A percentile compares a stretch with the other conserved stretches of the same genome.
Evolutionary conservation across 2,113 vertebrate genomes (phyloP).

Genomic region (Nibea albiflora): DNA sequence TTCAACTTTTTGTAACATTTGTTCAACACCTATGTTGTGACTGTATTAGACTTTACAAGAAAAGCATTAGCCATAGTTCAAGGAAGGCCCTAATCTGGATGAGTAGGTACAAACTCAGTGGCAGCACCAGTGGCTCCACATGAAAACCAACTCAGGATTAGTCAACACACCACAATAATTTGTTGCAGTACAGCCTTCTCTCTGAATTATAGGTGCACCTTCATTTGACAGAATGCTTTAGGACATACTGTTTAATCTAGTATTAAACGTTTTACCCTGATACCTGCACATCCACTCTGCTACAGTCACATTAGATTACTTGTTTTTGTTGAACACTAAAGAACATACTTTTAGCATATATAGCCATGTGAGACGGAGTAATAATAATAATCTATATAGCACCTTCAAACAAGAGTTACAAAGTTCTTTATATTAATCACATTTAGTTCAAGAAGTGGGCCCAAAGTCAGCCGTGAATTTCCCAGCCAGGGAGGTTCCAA

Average conservation of each 20-base stretch:
- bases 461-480: too few species aligned
- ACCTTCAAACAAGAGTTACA: too few species aligned
- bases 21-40: neutral
- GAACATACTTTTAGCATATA: neutral
- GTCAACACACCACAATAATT: too few species aligned
- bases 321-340: neutral
- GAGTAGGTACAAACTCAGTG: constrained; percentile 12
- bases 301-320: neutral
- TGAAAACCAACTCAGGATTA: too few species aligned
- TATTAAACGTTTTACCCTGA: too few species aligned
- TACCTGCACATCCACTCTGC: neutral
- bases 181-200: neutral
- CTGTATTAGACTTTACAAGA: neutral
- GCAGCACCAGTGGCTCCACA: too few species aligned
- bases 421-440: too few species aligned
- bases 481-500: too few species aligned
- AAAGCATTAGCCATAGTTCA: constrained; percentile 20
- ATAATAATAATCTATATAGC: too few species aligned
- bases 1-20: neutral
- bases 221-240: neutral
- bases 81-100: constrained; percentile 54
- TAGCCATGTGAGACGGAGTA: neutral
- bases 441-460: too few species aligned
- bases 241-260: neutral
- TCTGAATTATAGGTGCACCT: neutral